Evolutionary conservation across 2,888 invertebrate species (phyloP).

Genomic region (Eueremaeus valkanovi): DNA sequence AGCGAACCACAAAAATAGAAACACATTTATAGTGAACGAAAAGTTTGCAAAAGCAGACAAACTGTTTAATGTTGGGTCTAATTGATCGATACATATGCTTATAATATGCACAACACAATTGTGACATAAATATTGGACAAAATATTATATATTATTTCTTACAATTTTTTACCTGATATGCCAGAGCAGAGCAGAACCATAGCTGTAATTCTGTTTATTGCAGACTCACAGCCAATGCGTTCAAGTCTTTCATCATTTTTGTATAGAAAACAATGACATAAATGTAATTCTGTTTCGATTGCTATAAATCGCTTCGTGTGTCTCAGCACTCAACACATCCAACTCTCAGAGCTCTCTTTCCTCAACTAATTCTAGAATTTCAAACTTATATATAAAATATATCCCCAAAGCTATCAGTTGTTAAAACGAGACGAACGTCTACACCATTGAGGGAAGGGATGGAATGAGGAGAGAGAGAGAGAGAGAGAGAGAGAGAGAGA

Average conservation of each 20-base stretch:
- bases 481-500: constrained; percentile 16
- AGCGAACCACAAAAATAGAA: too few relatives aligned
- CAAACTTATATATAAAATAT: not conserved
- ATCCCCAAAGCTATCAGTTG: not conserved
- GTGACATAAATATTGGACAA: too few relatives aligned
- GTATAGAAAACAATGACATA: constrained; percentile 23
- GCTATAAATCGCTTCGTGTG: not conserved
- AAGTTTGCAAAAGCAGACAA: too few relatives aligned
- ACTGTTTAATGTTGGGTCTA: too few relatives aligned
- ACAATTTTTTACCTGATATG: too few relatives aligned
- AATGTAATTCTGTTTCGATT: constrained; percentile 29
- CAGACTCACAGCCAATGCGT: not conserved
- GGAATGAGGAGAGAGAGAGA: not conserved
- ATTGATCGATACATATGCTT: too few relatives aligned
- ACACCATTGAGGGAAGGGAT: not conserved
- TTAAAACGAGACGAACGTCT: not conserved
- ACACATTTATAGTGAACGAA: too few relatives aligned
- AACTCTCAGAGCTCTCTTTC: not conserved
- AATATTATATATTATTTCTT: too few relatives aligned
- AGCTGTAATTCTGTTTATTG: not conserved
- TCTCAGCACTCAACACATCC: not conserved
- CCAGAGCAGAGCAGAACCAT: not conserved
- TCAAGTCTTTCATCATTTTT: constrained; percentile 24
- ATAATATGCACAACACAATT: too few relatives aligned
- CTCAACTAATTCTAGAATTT: not conserved